Evolutionary conservation across 2,888 invertebrate species (phyloP).

Genomic region (Caenorhabditis virilis): DNA sequence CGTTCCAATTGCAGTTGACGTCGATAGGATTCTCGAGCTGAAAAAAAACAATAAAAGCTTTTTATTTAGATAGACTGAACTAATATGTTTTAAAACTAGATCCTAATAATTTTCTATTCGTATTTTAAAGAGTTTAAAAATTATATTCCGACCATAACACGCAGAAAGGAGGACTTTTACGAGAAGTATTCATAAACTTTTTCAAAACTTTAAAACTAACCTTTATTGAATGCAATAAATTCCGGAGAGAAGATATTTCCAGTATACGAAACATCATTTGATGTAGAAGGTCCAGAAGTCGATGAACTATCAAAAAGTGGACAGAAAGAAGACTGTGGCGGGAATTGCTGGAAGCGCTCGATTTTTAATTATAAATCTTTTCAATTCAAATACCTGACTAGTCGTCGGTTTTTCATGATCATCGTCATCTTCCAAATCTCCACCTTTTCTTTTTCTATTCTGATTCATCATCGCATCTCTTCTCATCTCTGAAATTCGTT

Average conservation of each 20-base stretch:
- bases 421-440: constrained; percentile 15
- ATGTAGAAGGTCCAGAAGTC: background rate
- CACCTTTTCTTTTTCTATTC: constrained; percentile 7
- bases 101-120: too few species aligned
- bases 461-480: too few species aligned
- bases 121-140: too few species aligned
- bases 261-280: constrained; percentile 7
- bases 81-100: too few species aligned
- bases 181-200: too few species aligned
- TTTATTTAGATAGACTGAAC: too few species aligned
- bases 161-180: too few species aligned
- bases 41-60: background rate
- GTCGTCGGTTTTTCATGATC: too few species aligned
- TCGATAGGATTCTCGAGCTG: constrained; percentile 26
- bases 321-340: constrained; percentile 13
- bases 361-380: too few species aligned
- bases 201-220: background rate
- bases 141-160: too few species aligned
- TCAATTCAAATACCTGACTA: too few species aligned
- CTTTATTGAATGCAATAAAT: constrained; percentile 31
- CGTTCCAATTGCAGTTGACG: constrained; percentile 26
- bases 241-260: constrained; percentile 28
- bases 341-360: constrained; percentile 7
- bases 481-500: constrained; percentile 1
- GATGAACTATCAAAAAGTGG: constrained; percentile 8